These are phyloP conservation scores for Mycogona germanica DNA, from an alignment of 2,888 invertebrate species.

Conservation along the genomic window DNA sequence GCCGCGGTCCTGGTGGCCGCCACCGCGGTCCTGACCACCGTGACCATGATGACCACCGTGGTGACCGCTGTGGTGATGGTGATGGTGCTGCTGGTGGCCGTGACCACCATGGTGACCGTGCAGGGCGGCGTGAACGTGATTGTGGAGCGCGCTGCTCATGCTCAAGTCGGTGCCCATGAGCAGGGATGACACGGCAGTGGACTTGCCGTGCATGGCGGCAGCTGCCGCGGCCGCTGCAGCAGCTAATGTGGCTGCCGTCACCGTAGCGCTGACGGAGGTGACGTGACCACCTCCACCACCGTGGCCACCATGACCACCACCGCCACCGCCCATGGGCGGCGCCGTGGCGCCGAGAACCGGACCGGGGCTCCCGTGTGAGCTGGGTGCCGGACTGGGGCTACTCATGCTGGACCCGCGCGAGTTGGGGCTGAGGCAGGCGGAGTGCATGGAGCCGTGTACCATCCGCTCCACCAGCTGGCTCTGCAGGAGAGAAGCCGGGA, in stretches of 20 bases:
- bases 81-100: slow-evolving; percentile 8
- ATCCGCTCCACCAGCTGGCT: slow-evolving; percentile 4
- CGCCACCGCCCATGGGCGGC: slow-evolving; percentile 12
- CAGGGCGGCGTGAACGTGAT: background rate
- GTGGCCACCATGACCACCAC: slow-evolving; percentile 13
- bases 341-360: no score
- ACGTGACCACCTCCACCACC: slow-evolving; percentile 3
- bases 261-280: slow-evolving; percentile 11
- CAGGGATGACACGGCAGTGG: background rate
- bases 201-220: slow-evolving; percentile 15
- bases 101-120: slow-evolving; percentile 6
- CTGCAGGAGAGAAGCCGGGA: background rate
- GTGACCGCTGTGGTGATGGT: background rate
- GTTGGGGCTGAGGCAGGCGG: slow-evolving; percentile 5
- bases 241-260: slow-evolving; percentile 16
- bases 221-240: slow-evolving; percentile 22
- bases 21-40: background rate
- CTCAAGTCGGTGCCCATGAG: background rate
- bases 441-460: background rate
- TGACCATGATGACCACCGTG: background rate
- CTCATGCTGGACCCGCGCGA: slow-evolving; percentile 8
- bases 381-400: slow-evolving; percentile 14
- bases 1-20: background rate
- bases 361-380: no score
- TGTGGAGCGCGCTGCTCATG: background rate